These are phyloP conservation scores for Myiopsitta monachus DNA, from an alignment of 2,113 vertebrate genomes.

Conservation along the genomic window DNA sequence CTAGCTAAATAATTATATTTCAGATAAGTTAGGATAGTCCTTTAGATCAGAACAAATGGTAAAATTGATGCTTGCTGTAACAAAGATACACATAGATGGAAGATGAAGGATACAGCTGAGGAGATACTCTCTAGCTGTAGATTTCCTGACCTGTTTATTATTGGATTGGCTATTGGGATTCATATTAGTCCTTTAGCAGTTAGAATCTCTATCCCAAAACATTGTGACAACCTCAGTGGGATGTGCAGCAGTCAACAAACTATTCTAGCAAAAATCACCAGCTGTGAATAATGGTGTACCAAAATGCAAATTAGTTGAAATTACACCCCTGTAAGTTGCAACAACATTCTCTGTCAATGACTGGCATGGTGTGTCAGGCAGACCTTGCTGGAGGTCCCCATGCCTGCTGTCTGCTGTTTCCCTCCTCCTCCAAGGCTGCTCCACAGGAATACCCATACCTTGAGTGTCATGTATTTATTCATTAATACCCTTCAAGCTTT, in stretches of 20 bases:
- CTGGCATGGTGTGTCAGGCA: not conserved
- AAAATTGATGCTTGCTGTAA: not conserved
- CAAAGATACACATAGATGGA: not conserved
- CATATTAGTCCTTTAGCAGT: not conserved
- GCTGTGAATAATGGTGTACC: not conserved
- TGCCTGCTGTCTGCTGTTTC: not conserved
- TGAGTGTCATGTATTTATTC: not conserved
- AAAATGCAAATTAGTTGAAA: not conserved
- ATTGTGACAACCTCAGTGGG: not conserved
- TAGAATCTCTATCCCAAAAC: not conserved
- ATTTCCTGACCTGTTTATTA: not conserved
- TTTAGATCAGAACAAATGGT: not conserved
- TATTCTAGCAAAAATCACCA: not conserved
- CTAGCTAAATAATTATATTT: not conserved
- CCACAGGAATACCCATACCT: not conserved
- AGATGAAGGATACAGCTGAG: not conserved
- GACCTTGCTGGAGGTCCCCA: not conserved
- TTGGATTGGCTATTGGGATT: not conserved
- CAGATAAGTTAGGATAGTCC: not conserved
- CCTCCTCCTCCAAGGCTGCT: not conserved
- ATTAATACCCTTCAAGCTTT: not conserved
- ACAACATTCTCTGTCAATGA: not conserved
- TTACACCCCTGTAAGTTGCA: not conserved
- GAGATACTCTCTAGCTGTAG: not conserved
- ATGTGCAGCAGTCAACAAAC: not conserved